A percentile compares a stretch with the other conserved stretches of the same genome.
Conservation (phyloP, 2,113 vertebrate genomes). For the Ceuthmochares aereus region DNA sequence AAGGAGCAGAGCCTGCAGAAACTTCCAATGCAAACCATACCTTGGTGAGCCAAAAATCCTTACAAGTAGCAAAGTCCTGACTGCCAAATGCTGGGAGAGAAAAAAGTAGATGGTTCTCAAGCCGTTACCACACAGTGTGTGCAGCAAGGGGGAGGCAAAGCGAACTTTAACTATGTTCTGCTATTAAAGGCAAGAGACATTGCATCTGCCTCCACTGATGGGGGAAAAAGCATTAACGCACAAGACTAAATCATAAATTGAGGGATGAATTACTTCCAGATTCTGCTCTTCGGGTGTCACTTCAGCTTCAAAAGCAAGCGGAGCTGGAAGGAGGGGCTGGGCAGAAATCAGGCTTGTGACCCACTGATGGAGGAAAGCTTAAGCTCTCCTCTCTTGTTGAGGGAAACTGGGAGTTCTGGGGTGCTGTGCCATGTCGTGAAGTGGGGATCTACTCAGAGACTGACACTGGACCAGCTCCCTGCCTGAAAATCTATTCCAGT, state of each 20-base stretch:
- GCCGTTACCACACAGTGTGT: background rate
- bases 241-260: background rate
- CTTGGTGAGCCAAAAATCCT: background rate
- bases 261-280: background rate
- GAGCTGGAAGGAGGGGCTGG: background rate
- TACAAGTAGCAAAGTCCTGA: background rate
- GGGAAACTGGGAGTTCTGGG: background rate
- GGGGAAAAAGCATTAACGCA: background rate
- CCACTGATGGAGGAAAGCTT: background rate
- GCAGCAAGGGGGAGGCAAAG: background rate
- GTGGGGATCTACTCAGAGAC: fast-evolving
- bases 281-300: background rate
- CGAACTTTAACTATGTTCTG: background rate
- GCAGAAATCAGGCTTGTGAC: background rate
- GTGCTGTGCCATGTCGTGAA: no score
- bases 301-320: background rate
- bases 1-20: background rate
- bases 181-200: background rate
- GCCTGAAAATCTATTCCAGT: background rate
- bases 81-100: background rate
- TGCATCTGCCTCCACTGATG: background rate
- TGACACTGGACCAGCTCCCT: background rate
- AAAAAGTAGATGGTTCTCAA: background rate
- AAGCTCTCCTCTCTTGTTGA: background rate
- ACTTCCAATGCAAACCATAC: background rate